A percentile compares a stretch with the other conserved stretches of the same genome.
Conservation (phyloP, 2,113 vertebrate species). For the Trinectes maculatus region DNA sequence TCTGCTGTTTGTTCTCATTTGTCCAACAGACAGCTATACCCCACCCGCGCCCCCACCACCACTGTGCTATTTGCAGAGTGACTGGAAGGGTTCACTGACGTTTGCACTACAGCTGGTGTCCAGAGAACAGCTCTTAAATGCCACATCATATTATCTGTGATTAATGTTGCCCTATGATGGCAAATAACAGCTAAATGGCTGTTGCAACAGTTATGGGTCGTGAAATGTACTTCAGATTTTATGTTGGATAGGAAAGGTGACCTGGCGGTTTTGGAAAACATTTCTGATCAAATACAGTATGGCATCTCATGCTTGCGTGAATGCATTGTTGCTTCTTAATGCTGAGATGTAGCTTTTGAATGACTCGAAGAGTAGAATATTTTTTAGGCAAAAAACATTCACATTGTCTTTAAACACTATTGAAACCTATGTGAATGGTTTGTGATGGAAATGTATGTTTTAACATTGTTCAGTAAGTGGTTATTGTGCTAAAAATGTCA, state of each 20-base stretch:
- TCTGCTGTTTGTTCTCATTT: slow-evolving; percentile 30
- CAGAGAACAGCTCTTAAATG: slow-evolving; percentile 36
- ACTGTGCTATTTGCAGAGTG: slow-evolving; percentile 8
- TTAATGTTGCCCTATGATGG: slow-evolving; percentile 3
- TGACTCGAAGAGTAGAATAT: no score
- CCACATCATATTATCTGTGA: slow-evolving; percentile 37
- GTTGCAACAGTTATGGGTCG: slow-evolving; percentile 7
- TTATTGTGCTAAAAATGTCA: no score
- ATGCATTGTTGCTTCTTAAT: neutral
- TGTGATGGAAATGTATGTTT: no score
- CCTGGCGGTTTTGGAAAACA: no score
- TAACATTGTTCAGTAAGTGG: no score
- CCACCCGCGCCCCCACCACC: neutral
- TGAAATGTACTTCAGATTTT: neutral
- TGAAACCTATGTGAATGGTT: no score
- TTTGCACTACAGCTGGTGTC: slow-evolving; percentile 24
- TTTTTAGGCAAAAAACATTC: no score
- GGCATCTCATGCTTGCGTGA: neutral
- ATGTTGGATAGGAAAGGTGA: neutral
- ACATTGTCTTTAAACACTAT: no score
- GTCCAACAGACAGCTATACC: neutral
- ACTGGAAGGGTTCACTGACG: slow-evolving; percentile 14
- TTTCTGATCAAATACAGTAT: neutral
- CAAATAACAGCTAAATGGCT: neutral
- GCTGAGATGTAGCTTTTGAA: neutral